These are phyloP conservation scores for Hermetia illucens DNA, from an alignment of 1,140 invertebrate genomes.

Conservation along the genomic window DNA sequence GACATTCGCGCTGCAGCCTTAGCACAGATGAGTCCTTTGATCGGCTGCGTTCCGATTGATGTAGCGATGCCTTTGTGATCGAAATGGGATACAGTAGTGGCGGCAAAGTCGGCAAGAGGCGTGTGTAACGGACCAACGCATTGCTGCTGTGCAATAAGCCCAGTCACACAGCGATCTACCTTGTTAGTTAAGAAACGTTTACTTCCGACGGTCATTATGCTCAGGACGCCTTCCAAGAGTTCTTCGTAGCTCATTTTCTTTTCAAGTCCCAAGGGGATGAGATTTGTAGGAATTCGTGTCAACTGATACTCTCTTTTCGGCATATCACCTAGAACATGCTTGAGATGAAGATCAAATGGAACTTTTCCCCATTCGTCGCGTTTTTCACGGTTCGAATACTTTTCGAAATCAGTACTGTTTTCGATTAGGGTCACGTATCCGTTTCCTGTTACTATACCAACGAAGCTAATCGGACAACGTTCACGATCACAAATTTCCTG, in stretches of 20 bases:
- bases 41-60: conserved; percentile 91
- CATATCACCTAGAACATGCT: conserved; percentile 69
- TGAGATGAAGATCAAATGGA: conserved; percentile 73
- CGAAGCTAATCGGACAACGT: conserved; percentile 84
- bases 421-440: conserved; percentile 67
- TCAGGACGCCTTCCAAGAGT: conserved; percentile 66
- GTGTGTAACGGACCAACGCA: conserved; percentile 94
- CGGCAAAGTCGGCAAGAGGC: conserved; percentile 85
- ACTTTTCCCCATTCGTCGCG: conserved; percentile 15
- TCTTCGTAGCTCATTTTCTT: conserved; percentile 34
- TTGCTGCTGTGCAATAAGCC: conserved; percentile 90
- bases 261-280: conserved; percentile 8
- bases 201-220: conserved; percentile 81
- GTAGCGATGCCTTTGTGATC: conserved; percentile 71
- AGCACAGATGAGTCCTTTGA: conserved; percentile 76
- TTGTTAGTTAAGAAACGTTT: conserved; percentile 92
- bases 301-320: conserved; percentile 38
- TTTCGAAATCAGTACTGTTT: conserved; percentile 34
- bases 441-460: conserved; percentile 80
- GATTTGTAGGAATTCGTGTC: conserved; percentile 24
- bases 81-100: conserved; percentile 72
- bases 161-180: conserved; percentile 94
- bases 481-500: conserved; percentile 67
- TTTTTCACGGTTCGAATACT: conserved; percentile 17
- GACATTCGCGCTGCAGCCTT: conserved; percentile 81